A percentile compares a stretch with the other conserved stretches of the same genome.
phyloP scores from a whole-genome alignment of 2,888 invertebrate genomes.

The Synanthedon andrenaeformis region DNA sequence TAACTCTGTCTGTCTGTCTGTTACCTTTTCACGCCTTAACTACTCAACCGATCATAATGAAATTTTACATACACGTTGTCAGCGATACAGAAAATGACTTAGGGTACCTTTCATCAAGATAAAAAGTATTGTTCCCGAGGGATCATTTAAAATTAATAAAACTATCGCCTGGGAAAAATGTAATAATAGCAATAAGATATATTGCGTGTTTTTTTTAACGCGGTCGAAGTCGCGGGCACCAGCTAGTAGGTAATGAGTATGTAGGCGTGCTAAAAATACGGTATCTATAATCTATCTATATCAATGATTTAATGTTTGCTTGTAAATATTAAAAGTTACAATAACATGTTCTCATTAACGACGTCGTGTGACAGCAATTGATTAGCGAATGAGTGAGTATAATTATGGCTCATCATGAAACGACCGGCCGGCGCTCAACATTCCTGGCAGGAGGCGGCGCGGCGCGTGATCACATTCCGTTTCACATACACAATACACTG shows the following conservation, averaged over 20 bases:
- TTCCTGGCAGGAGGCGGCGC: conserved; percentile 51
- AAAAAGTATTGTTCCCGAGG: no score
- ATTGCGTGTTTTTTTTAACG: no score
- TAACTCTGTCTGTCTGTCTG: no score
- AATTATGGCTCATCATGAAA: conserved; percentile 1
- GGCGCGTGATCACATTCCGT: conserved; percentile 54
- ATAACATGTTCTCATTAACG: not conserved
- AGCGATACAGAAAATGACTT: no score
- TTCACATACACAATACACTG: conserved; percentile 50
- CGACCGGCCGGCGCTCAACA: conserved; percentile 13
- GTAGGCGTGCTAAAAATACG: not conserved
- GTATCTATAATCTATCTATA: no score
- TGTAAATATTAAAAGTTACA: not conserved
- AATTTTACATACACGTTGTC: not conserved
- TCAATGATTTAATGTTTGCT: not conserved
- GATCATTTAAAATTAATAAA: not conserved
- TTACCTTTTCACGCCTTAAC: no score
- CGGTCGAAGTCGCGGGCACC: no score
- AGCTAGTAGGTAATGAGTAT: not conserved
- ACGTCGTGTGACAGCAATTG: not conserved
- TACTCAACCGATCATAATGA: not conserved
- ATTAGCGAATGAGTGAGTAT: not conserved
- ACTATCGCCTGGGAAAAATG: not conserved
- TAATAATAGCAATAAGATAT: no score
- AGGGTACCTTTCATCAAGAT: no score